A percentile compares a stretch with the other conserved stretches of the same genome.
These are phyloP conservation scores for Acleris laterana DNA, from an alignment of 2,888 invertebrate genomes.

Conservation along the genomic window DNA sequence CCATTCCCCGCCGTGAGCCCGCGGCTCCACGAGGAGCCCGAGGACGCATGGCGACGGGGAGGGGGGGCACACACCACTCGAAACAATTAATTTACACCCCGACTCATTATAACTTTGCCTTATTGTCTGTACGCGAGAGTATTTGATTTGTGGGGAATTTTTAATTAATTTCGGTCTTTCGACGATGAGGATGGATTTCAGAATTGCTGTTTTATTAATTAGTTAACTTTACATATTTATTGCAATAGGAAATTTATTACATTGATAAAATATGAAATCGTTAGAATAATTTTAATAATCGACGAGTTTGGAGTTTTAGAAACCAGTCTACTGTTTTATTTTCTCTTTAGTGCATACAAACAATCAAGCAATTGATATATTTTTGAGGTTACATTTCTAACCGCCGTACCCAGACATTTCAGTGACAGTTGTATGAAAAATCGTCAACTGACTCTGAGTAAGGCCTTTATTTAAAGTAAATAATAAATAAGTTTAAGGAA, in stretches of 20 bases:
- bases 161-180: slow-evolving; percentile 29
- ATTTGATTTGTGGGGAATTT: slow-evolving; percentile 34
- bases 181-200: slow-evolving; percentile 9
- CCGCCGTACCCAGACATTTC: no score
- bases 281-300: no score
- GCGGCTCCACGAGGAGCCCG: slow-evolving; percentile 38
- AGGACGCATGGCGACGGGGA: slow-evolving; percentile 23
- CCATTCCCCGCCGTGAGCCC: slow-evolving; percentile 52
- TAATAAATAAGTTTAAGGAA: no score
- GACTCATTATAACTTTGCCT: slow-evolving; percentile 66
- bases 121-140: slow-evolving; percentile 42
- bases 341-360: no score
- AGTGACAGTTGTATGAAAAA: no score
- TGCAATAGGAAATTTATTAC: neutral
- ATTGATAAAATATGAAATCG: neutral
- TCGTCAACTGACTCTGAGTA: no score
- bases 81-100: slow-evolving; percentile 67
- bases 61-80: slow-evolving; percentile 35
- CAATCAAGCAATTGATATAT: no score
- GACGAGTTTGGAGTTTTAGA: no score
- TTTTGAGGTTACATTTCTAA: no score
- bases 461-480: no score
- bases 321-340: no score
- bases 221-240: neutral
- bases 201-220: slow-evolving; percentile 1